Percentiles rank a stretch among this genome's conserved stretches.
phyloP scores from a whole-genome alignment of 30 jellyfish, hydroid and myxozoan genomes.

The Hydractinia symbiolongicarpus region DNA sequence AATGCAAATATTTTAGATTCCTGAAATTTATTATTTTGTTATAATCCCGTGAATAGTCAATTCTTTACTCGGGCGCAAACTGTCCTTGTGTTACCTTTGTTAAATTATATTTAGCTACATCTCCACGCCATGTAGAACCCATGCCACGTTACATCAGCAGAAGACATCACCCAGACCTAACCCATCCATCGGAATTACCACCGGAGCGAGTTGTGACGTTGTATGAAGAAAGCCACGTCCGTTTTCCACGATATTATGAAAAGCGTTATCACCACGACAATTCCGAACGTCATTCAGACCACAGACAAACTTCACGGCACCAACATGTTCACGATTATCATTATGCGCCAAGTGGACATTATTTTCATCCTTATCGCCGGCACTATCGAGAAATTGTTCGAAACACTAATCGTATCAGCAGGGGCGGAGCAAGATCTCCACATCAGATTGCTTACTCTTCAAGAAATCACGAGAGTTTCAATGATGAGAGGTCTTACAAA shows the following conservation, averaged over 20 bases:
- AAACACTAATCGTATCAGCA: background rate
- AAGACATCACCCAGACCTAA: background rate
- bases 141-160: background rate
- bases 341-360: background rate
- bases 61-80: too few species aligned
- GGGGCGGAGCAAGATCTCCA: background rate
- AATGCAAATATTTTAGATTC: too few species aligned
- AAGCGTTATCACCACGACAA: background rate
- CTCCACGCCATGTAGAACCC: background rate
- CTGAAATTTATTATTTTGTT: too few species aligned
- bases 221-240: background rate
- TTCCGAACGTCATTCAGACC: background rate
- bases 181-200: background rate
- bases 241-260: too few species aligned
- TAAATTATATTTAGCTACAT: background rate
- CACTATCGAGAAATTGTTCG: background rate
- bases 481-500: background rate
- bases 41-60: too few species aligned
- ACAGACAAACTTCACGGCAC: background rate
- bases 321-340: background rate
- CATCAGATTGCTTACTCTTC: background rate
- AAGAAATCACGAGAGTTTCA: background rate
- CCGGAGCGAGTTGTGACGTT: background rate
- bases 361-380: background rate
- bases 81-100: too few species aligned